Base-by-base conservation (phyloP, 1,140 invertebrate species). In the Drosophila tsacasi region DNA sequence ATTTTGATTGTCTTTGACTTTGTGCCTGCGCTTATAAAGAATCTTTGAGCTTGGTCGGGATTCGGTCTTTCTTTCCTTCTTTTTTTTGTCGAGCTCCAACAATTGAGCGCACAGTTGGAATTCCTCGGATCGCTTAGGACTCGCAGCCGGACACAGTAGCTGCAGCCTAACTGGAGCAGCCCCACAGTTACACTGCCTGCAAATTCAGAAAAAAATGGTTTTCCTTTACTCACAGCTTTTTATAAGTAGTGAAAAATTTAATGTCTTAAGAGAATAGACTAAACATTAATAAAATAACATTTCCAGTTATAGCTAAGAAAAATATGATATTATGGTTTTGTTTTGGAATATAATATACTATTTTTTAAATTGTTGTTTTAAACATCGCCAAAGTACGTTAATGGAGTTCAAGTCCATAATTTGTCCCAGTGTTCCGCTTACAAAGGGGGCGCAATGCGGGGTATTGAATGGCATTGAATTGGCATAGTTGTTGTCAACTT, bases 1-100 rank as follows among this genome's bases (percentile, higher is more conserved):
- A 90, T 90, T 90, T 90, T 90, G 85, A 90, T 90, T 90, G 86
- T 90, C 86, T 91, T 90, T 90, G 85, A 90, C 85, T 90, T 90
- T 90, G 85, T 85, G 85, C 81, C 69, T 73, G 85, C 85, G 85
- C 85, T 90, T 90, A 90, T 90, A 90, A 90, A 90, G 85, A 90
- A 90, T 90, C 85, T 90, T 90, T 87, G 71, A 79, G 83, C 84
- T 78, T 79, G 76, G 76, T 76, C 54, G 61, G 61, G 73, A 76
- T 49, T 76, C 61, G 74, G 59, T 67, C 77, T 67, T 55, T 55
- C 54, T n/a, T 55, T 37, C 73, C 35, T 42, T 65, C 50, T 44
- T 65, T 62, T 27, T 32, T 66, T 67, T 30, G 60, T 10, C 52
- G 52, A 50, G 59, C 59, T 62, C 44, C 82, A 84, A 84, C 82